Evolutionary conservation across 2,113 vertebrate species (phyloP), one percentile per base, ranked within the genome.

Genomic region (Pyrgilauda ruficollis): DNA sequence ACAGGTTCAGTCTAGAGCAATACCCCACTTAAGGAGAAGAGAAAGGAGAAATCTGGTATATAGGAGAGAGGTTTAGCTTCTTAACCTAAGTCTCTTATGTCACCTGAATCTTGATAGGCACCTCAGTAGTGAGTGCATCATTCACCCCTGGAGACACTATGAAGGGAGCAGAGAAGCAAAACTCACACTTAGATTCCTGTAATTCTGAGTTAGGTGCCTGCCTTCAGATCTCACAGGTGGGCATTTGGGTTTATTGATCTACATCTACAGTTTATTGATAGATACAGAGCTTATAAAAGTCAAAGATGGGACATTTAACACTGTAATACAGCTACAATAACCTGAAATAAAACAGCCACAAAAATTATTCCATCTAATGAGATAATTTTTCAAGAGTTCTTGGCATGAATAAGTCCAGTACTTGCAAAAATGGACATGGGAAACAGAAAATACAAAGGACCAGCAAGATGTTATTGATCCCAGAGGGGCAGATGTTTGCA

Each of bases 61-160:
- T 0, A 70, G 27, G 28, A 43, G 46, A 31, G 28, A 50, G 11
- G 24, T n/a, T 47, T 49, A 26, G 23, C 52, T 87, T 75, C 77
- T 55, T 59, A 82, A 68, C 20, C 20, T 20, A 79, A 62, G 33
- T 47, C 44, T 47, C 26, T 67, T 53, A 72, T 31, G 66, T 43
- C 68, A 73, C 23, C 28, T 64, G 58, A 61, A 62, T 58, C 49
- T 87, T 68, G 63, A 2, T 5, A 74, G 56, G 56, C 22, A 85
- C 31, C 26, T 0, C 0, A 59, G 14, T 6, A 41, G 7, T 2
- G 8, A 75, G 74, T 13, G 41, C 20, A 61, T 18, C 5, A 0
- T 46, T 73, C 26, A n/a, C n/a, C 23, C 63, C 21, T 33, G 37
- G 0, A n/a, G 50, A 87, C 27, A 53, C 77, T 68, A 52, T 10